Conservation (phyloP, 1,140 invertebrate genomes). For the Calliphora vicina region DNA sequence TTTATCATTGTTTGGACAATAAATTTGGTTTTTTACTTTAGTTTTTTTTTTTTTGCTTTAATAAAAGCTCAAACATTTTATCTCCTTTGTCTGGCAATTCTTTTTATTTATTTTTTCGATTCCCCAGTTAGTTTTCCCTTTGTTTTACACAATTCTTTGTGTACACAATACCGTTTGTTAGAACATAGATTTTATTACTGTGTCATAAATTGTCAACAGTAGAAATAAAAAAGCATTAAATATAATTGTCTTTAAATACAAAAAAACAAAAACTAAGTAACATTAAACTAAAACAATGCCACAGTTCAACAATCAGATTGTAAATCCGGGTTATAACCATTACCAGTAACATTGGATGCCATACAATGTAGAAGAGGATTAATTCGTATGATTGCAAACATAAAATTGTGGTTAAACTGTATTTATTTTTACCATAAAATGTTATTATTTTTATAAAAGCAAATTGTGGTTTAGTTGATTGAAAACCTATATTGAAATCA, state of each 20-base stretch:
- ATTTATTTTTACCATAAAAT: no score
- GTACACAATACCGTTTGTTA: neutral
- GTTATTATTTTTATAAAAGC: no score
- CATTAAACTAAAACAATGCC: neutral
- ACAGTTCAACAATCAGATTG: neutral
- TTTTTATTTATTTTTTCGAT: neutral
- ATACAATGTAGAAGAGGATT: neutral
- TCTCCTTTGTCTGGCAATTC: neutral
- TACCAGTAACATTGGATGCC: neutral
- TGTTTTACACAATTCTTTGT: neutral
- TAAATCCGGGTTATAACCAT: neutral
- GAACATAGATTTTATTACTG: neutral
- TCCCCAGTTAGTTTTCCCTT: neutral
- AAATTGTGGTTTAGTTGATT: no score
- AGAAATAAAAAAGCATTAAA: neutral
- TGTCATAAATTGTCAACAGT: constrained; percentile 10
- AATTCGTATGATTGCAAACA: neutral
- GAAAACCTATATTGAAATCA: no score
- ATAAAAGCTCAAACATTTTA: neutral
- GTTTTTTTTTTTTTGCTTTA: neutral
- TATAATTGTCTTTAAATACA: neutral
- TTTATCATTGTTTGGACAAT: neutral
- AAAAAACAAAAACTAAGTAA: neutral
- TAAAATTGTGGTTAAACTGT: no score
- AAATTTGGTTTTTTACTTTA: no score